Percentiles rank a stretch among this genome's conserved stretches.
Evolutionary conservation across 2,888 invertebrate species (phyloP).

Genomic region (Pachydiplax longipennis): DNA sequence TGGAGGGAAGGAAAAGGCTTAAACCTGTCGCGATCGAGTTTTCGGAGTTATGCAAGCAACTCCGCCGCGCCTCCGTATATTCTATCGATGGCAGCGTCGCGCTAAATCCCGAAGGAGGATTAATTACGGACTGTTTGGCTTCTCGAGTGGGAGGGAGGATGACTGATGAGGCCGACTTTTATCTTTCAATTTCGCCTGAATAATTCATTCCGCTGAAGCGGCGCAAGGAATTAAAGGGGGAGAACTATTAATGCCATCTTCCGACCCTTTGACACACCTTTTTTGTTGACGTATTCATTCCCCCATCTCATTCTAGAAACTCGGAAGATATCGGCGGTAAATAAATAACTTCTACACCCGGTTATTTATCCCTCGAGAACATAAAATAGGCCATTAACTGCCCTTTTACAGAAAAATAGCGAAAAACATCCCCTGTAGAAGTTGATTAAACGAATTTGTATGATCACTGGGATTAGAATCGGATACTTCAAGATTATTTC

Average conservation of each 20-base stretch:
- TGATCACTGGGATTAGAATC: no score
- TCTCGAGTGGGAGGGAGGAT: neutral
- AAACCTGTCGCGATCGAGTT: neutral
- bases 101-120: neutral
- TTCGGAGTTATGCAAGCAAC: neutral
- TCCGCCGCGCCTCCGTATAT: neutral
- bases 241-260: neutral
- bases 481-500: no score
- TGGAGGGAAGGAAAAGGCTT: neutral
- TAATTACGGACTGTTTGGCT: neutral
- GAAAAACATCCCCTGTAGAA: no score
- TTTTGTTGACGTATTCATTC: neutral
- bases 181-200: constrained; percentile 1
- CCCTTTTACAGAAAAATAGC: no score
- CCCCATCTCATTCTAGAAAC: no score
- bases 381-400: no score
- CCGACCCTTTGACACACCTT: neutral
- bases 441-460: no score
- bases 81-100: neutral
- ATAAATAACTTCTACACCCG: no score
- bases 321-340: no score
- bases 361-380: no score
- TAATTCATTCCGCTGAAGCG: neutral
- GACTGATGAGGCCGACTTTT: neutral
- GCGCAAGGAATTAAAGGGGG: neutral